Evolutionary conservation across 2,797 vertebrate species (phyloP), one percentile per base, ranked within the genome.

Genomic region (Chaenodraco wilsoni): DNA sequence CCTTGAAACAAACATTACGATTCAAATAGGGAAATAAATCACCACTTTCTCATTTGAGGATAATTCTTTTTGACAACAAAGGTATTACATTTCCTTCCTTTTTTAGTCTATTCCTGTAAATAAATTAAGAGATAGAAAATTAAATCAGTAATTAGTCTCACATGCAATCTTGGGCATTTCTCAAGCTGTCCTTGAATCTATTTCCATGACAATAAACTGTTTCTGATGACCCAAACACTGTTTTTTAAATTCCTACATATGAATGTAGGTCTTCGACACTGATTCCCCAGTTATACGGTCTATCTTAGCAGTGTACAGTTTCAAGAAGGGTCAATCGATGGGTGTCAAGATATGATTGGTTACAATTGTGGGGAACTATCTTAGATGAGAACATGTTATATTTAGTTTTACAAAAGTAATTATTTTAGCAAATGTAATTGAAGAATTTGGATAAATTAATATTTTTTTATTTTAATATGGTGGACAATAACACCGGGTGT

Each of bases 31-130:
- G 93, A 89, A 91, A 90, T 92, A 60, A 68, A 64, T 95, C 94
- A 93, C 93, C 94, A 91, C 93, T 93, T 93, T 93, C 93, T 94
- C 88, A 89, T 94, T 95, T 94, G 93, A 96, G 93, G 93, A 94
- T 94, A 93, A 95, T 92, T 93, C 90, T 89, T 91, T 95, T 93
- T 94, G 95, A 94, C 95, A 95, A 92, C 90, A 89, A 91, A 90
- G 91, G 85, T 90, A 94, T 72, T 77, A 69, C 46, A 54, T 84
- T 76, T 65, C 63, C 44, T 80, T 82, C 69, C 71, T 69, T 69
- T 74, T 84, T 78, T 50, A 59, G 50, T 71, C 76, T 51, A 64
- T 74, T 84, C 37, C 31, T 82, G 69, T 75, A 85, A 81, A 90
- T 80, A 80, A 84, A 86, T 9, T 10, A 63, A 54, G 27, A 75